phyloP scores from a whole-genome alignment of 2,797 vertebrate species.

The Emydoidea blandingii region DNA sequence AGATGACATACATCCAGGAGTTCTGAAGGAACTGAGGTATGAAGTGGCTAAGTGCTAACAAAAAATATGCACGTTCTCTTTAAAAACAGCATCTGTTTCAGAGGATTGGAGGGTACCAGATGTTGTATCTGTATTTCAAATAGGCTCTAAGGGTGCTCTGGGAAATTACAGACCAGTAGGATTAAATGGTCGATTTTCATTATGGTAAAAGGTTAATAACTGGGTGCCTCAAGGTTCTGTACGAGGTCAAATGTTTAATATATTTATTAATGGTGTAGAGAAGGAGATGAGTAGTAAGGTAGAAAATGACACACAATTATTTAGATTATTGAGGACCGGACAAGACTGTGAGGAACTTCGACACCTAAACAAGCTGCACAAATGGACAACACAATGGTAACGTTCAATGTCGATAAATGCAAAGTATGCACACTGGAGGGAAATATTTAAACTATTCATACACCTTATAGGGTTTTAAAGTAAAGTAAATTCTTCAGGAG shows the following conservation, averaged over 20 bases:
- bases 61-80: slow-evolving; percentile 38
- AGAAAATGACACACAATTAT: slow-evolving; percentile 43
- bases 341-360: slow-evolving; percentile 21
- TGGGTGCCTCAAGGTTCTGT: slow-evolving; percentile 40
- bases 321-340: slow-evolving; percentile 43
- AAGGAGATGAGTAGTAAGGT: slow-evolving; percentile 41
- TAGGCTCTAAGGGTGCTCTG: background rate
- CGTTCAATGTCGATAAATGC: background rate
- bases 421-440: background rate
- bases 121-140: slow-evolving; percentile 54
- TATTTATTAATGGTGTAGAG: slow-evolving; percentile 48
- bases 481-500: background rate
- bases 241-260: slow-evolving; percentile 44
- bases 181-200: slow-evolving; percentile 57
- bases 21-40: slow-evolving; percentile 61
- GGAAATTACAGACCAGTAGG: slow-evolving; percentile 15
- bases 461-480: background rate
- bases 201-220: slow-evolving; percentile 54
- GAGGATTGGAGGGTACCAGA: slow-evolving; percentile 38
- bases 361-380: background rate
- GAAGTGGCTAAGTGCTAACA: slow-evolving; percentile 65
- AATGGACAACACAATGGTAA: background rate
- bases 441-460: background rate
- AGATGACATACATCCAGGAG: slow-evolving; percentile 66
- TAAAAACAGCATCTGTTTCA: slow-evolving; percentile 55